A percentile compares a stretch with the other conserved stretches of the same genome.
These are phyloP conservation scores for Semnopithecus entellus DNA, from an alignment of 2,113 vertebrate species.

Conservation along the genomic window DNA sequence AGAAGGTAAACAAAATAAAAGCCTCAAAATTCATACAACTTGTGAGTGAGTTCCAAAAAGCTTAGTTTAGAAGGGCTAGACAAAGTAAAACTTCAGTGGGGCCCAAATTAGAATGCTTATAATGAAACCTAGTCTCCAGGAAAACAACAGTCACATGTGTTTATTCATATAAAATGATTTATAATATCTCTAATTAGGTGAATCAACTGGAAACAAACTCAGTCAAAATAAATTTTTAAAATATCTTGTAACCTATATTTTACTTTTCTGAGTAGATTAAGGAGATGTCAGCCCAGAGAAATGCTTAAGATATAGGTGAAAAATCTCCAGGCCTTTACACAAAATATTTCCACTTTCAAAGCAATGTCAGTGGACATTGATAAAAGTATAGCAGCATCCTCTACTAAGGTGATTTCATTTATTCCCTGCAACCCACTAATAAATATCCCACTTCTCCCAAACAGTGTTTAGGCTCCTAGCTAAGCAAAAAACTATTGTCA, in stretches of 20 bases:
- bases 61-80: conserved; percentile 15
- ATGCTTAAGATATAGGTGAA: neutral
- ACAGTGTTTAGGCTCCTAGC: neutral
- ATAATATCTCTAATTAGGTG: conserved; percentile 49
- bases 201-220: conserved; percentile 50
- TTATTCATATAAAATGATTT: conserved; percentile 9
- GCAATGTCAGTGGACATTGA: neutral
- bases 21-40: conserved; percentile 15
- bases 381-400: neutral
- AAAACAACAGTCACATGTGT: conserved; percentile 12
- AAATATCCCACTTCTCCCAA: neutral
- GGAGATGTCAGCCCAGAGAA: neutral
- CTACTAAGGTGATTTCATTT: neutral
- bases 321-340: conserved; percentile 15
- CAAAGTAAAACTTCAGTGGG: neutral
- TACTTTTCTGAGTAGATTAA: neutral
- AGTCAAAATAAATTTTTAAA: conserved; percentile 47
- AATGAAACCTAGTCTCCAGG: neutral
- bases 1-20: neutral
- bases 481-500: neutral
- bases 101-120: neutral
- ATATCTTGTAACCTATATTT: neutral
- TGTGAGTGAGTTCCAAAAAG: neutral
- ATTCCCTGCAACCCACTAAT: neutral
- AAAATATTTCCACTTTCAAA: conserved; percentile 3